Evolutionary conservation across 2,113 vertebrate genomes (phyloP).

Genomic region (Seriola dumerili): DNA sequence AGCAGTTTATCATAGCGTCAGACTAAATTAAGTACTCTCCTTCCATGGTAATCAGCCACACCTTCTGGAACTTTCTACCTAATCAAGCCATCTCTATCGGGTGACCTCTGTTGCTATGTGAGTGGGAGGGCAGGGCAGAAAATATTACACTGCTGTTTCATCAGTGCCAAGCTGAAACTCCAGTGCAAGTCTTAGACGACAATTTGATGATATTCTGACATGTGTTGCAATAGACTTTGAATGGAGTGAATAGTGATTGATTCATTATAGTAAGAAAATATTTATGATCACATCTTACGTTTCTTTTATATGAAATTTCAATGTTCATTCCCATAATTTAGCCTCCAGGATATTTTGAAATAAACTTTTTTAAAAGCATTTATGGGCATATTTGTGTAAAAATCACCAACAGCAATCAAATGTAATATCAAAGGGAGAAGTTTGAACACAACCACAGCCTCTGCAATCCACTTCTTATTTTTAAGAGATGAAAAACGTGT

Average conservation of each 20-base stretch:
- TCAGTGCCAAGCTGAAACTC: conserved; percentile 59
- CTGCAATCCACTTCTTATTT: conserved; percentile 33
- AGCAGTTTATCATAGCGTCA: background rate
- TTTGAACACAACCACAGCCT: background rate
- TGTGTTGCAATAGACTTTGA: conserved; percentile 14
- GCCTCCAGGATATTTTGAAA: background rate
- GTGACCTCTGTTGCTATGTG: conserved; percentile 64
- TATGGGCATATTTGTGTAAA: background rate
- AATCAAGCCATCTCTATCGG: conserved; percentile 25
- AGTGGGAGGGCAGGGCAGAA: conserved; percentile 21
- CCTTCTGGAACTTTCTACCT: conserved; percentile 31
- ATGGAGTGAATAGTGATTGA: background rate
- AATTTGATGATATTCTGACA: conserved; percentile 23
- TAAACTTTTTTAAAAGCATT: background rate
- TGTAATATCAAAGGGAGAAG: background rate
- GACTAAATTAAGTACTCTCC: background rate
- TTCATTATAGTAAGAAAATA: background rate
- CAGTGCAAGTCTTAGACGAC: conserved; percentile 19
- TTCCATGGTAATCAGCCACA: conserved; percentile 30
- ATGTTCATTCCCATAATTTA: background rate
- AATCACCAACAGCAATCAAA: conserved; percentile 14
- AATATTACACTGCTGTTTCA: conserved; percentile 67
- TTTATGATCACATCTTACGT: background rate
- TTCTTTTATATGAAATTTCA: background rate
- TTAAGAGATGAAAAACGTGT: conserved; percentile 30